Percentiles rank a stretch among this genome's conserved stretches.
Evolutionary conservation across 2,113 vertebrate genomes (phyloP).

Genomic region (Fulica atra): DNA sequence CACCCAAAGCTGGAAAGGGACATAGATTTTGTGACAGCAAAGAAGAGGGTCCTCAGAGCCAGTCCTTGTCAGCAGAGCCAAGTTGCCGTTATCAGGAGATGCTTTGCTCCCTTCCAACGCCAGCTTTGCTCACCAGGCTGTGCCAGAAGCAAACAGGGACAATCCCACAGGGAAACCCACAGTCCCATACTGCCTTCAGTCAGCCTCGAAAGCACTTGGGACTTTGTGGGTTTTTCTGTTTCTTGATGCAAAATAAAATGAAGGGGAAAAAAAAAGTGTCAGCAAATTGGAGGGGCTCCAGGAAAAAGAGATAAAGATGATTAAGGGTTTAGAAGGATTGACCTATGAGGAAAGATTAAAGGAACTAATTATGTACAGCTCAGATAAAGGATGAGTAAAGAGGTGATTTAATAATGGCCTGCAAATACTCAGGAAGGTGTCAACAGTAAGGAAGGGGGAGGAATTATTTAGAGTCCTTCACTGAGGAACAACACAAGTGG

Average conservation of each 20-base stretch:
- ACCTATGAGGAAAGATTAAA: conserved; percentile 74
- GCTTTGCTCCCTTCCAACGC: not conserved
- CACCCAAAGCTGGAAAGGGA: not conserved
- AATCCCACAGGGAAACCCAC: not conserved
- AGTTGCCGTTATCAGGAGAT: not conserved
- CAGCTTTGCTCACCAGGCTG: not conserved
- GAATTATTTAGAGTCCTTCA: conserved; percentile 46
- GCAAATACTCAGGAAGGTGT: conserved; percentile 58
- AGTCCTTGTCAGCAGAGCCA: not conserved
- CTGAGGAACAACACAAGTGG: not conserved
- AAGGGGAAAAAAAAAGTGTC: not conserved
- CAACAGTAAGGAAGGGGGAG: conserved; percentile 26
- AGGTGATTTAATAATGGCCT: conserved; percentile 66
- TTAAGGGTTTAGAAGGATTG: conserved; percentile 70
- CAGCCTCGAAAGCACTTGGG: not conserved
- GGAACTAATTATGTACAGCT: conserved; percentile 72
- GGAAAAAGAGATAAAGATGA: conserved; percentile 65
- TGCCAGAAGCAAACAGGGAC: not conserved
- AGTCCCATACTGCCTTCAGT: not conserved
- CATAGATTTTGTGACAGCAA: not conserved
- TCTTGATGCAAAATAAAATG: conserved; percentile 11
- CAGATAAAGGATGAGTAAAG: conserved; percentile 71
- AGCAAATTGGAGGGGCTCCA: conserved; percentile 63
- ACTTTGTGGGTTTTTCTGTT: not conserved
- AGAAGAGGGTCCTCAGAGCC: not conserved